Evolutionary conservation across 2,888 invertebrate species (phyloP).

Genomic region (Mythimna impura): DNA sequence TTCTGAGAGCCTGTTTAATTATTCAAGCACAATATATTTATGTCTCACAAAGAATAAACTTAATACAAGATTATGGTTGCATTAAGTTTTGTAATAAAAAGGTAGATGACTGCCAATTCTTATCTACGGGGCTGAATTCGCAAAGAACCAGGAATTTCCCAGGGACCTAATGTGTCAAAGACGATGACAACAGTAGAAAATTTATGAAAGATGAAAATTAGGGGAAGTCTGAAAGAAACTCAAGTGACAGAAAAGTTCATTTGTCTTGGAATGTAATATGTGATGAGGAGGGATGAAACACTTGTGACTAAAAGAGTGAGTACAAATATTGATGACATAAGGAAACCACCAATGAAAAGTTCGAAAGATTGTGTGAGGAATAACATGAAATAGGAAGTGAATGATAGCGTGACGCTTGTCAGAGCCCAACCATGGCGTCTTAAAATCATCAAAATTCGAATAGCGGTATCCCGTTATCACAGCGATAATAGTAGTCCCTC

Average conservation of each 20-base stretch:
- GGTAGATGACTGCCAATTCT: background rate
- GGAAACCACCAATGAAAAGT: background rate
- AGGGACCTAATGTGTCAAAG: background rate
- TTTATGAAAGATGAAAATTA: too few species aligned
- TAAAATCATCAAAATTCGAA: too few species aligned
- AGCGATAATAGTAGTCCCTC: rapidly evolving
- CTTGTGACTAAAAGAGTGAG: background rate
- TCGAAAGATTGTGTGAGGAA: background rate
- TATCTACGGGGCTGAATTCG: background rate
- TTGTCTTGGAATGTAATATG: too few species aligned
- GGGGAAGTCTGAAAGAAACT: too few species aligned
- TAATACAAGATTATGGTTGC: background rate
- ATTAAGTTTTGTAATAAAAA: background rate
- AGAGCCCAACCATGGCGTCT: too few species aligned
- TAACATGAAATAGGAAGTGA: background rate
- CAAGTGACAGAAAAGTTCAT: too few species aligned
- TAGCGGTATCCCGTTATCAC: too few species aligned
- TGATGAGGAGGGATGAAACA: too few species aligned
- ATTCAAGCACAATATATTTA: too few species aligned
- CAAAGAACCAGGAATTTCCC: background rate
- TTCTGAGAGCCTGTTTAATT: too few species aligned
- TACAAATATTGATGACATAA: background rate
- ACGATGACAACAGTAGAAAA: background rate
- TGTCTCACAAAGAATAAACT: too few species aligned
- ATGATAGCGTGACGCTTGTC: background rate